Base-by-base conservation (phyloP, 2,797 vertebrate genomes). In the Helarctos malayanus region DNA sequence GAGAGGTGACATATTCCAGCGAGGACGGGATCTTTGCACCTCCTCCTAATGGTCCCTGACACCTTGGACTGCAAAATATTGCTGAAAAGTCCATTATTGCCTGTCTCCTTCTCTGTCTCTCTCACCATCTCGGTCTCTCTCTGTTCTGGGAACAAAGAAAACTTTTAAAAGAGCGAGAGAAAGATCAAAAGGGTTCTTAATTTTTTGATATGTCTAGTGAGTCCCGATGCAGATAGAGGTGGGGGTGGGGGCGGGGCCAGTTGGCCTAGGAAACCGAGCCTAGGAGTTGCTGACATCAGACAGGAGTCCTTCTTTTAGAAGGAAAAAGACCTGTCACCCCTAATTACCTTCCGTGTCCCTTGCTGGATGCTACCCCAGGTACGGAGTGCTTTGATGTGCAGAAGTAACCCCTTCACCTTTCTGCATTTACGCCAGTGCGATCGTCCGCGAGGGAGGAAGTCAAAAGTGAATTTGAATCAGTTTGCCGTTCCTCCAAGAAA, bases 41-140 rank as follows among this genome's bases (percentile, higher is more conserved):
- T 98, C 88, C 52, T 91, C 9, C 76, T 97, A 95, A 98, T 95
- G 94, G 83, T 80, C 89, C 47, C 94, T 98, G 96, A 98, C 96
- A 97, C 3, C 68, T 85, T 94, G 68, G 49, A 47, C 38, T 78
- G 49, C 35, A 85, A 97, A 98, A 97, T 93, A 45, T 56, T 97
- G 82, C 89, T 95, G 92, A 94, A 98, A 98, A 97, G 75, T 96
- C 92, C 35, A 56, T 73, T 87, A 71, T 78, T 84, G 21, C 56
- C 25, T 80, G 2, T 38, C 56, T 96, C 15, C 65, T 16, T n/a
- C 14, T 63, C 23, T 12, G 75, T 59, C 14, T 41, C 32, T 54
- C 23, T 76, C 18, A 56, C 45, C 49, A 32, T 63, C n/a, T n/a
- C 9, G 18, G 23, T 59, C 13, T 76, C 25, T 81, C 23, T 96